phyloP scores from a whole-genome alignment of 92 coral and sea anemone species.

The Porites evermanni region DNA sequence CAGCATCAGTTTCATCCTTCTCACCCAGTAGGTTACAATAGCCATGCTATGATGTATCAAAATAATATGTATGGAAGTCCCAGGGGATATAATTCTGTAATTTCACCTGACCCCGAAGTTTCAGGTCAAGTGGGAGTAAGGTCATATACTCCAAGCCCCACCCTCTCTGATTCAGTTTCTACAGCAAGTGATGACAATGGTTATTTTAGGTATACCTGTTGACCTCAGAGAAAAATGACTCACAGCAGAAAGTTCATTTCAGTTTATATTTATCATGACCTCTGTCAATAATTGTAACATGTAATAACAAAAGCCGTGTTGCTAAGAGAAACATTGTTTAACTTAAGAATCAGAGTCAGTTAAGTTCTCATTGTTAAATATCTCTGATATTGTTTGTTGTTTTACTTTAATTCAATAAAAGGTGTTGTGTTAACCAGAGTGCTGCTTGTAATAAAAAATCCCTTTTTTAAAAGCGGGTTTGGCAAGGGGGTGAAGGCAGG shows the following conservation, averaged over 20 bases:
- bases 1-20: constrained; percentile 10
- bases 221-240: neutral
- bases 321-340: neutral
- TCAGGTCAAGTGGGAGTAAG: neutral
- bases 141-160: constrained; percentile 19
- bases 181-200: neutral
- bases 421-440: neutral
- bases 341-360: neutral
- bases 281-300: neutral
- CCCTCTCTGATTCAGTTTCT: constrained; percentile 1
- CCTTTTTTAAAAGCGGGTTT: too few species aligned
- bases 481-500: too few species aligned
- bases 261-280: neutral
- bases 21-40: constrained; percentile 12
- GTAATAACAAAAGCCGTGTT: neutral
- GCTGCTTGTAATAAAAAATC: too few species aligned
- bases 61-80: constrained; percentile 10
- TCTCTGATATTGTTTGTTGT: neutral
- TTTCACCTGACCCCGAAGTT: constrained; percentile 1
- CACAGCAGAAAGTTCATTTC: constrained; percentile 11
- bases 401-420: constrained; percentile 14
- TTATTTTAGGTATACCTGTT: neutral
- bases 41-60: constrained; percentile 35
- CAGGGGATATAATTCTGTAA: constrained; percentile 9
- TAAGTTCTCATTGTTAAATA: constrained; percentile 24